Percentiles rank a stretch among this genome's conserved stretches.
phyloP scores from a whole-genome alignment of 2,888 invertebrate species.

The Mesorhabditis spiculigera region DNA sequence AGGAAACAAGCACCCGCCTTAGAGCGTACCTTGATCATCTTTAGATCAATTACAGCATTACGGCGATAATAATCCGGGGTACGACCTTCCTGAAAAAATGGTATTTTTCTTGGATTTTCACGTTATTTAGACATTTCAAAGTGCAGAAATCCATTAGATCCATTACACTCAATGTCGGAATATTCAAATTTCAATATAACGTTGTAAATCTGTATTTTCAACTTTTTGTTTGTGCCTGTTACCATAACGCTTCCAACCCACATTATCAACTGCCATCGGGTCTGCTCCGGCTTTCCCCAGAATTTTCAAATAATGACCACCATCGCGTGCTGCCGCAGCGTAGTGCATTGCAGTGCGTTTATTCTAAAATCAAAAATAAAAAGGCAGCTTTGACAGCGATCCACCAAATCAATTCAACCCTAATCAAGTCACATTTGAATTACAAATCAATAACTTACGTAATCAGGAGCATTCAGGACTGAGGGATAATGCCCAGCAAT shows the following conservation, averaged over 20 bases:
- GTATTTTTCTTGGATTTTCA: background rate
- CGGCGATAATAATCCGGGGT: slow-evolving; percentile 77
- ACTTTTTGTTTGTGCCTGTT: slow-evolving; percentile 7
- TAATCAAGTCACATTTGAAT: background rate
- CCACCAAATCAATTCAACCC: background rate
- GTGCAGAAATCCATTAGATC: no score
- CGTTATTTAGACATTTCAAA: no score
- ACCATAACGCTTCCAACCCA: slow-evolving; percentile 63
- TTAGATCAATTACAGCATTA: slow-evolving; percentile 70
- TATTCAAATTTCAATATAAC: background rate
- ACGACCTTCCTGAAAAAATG: slow-evolving; percentile 69
- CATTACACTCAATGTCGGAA: no score
- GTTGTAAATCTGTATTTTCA: background rate
- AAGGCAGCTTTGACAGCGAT: background rate
- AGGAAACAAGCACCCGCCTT: slow-evolving; percentile 11
- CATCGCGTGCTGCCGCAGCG: slow-evolving; percentile 76
- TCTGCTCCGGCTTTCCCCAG: slow-evolving; percentile 79
- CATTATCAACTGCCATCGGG: slow-evolving; percentile 78
- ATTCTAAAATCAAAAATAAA: slow-evolving; percentile 62
- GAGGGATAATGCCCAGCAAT: slow-evolving; percentile 71
- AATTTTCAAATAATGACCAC: slow-evolving; percentile 62
- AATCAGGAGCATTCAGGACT: slow-evolving; percentile 70
- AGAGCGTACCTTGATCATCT: slow-evolving; percentile 46
- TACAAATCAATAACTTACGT: slow-evolving; percentile 40
- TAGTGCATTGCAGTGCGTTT: slow-evolving; percentile 85